A percentile compares a stretch with the other conserved stretches of the same genome.
Evolutionary conservation across 2,888 invertebrate species (phyloP).

Genomic region (Hemaris fuciformis): DNA sequence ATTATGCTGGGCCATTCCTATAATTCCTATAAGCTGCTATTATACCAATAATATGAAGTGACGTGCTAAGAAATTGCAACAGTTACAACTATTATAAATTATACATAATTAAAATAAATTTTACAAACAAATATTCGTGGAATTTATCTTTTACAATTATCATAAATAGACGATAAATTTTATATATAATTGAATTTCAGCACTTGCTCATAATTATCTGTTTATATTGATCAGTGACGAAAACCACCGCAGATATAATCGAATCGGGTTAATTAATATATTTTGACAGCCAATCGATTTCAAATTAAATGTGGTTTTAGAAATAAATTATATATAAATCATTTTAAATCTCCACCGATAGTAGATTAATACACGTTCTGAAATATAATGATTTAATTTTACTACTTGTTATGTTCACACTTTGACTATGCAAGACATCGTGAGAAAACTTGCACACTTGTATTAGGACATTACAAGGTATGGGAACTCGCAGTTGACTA

Average conservation of each 20-base stretch:
- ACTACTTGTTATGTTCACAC: no score
- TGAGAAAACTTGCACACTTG: no score
- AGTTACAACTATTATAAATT: no score
- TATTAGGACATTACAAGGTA: no score
- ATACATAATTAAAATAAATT: no score
- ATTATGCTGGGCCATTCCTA: no score
- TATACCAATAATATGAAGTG: no score
- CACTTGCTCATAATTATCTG: not conserved
- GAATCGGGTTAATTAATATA: not conserved
- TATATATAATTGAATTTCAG: not conserved
- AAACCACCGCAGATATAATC: not conserved
- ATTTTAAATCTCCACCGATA: not conserved
- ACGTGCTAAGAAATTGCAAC: no score
- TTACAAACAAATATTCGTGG: not conserved
- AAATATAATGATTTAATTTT: not conserved
- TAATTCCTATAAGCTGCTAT: no score
- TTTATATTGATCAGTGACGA: not conserved
- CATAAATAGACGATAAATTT: not conserved
- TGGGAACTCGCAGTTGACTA: no score
- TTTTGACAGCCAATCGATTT: not conserved
- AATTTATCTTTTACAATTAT: not conserved
- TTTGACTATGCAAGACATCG: no score
- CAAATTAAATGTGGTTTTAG: not conserved
- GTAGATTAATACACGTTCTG: not conserved
- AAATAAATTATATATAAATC: slow-evolving; percentile 18